Conservation (phyloP, 2,888 invertebrate genomes). For the Agapostemon virescens region DNA sequence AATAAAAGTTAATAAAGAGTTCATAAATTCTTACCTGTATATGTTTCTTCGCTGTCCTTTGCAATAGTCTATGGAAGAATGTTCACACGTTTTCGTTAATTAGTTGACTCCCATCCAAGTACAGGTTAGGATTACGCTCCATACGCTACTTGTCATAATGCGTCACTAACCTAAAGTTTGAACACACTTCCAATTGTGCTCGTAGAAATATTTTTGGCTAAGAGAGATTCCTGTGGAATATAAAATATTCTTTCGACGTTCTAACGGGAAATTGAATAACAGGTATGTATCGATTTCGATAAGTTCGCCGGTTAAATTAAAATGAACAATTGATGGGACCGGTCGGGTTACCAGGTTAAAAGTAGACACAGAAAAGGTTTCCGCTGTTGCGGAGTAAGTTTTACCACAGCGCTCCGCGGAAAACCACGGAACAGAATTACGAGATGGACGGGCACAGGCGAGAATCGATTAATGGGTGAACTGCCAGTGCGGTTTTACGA, state of each 20-base stretch:
- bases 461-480: conserved; percentile 74
- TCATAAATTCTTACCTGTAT: no score
- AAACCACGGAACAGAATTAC: conserved; percentile 73
- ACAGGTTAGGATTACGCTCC: no score
- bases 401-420: conserved; percentile 68
- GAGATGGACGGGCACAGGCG: conserved; percentile 57
- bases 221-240: not conserved
- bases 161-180: not conserved
- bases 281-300: conserved; percentile 2
- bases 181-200: not conserved
- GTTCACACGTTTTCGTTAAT: no score
- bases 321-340: conserved; percentile 30
- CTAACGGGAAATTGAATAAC: not conserved
- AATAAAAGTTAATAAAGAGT: no score
- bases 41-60: no score
- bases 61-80: no score
- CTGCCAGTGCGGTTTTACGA: conserved; percentile 71
- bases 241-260: not conserved
- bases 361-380: conserved; percentile 72
- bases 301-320: not conserved
- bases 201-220: not conserved
- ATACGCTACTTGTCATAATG: no score
- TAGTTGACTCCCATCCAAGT: no score
- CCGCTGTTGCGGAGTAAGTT: conserved; percentile 72
- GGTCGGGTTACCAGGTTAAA: conserved; percentile 51